Base-by-base conservation (phyloP, 2,797 vertebrate species). In the Micrastur ruficollis region DNA sequence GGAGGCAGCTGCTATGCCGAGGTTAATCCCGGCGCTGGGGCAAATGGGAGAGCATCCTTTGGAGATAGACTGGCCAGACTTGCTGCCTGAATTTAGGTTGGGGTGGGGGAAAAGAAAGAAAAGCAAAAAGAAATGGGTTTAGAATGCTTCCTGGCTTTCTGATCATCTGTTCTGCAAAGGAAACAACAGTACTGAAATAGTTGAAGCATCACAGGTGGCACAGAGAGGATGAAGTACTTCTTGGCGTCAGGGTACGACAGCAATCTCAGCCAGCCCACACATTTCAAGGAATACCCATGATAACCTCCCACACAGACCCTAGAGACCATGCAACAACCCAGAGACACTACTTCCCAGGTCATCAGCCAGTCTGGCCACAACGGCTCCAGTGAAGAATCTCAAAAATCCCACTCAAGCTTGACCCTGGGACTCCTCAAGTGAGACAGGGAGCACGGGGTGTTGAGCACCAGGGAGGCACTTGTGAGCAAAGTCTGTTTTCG, bases 11-110 rank as follows among this genome's bases (percentile, higher is more conserved):
- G 89, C 89, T 1, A 98, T 75, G 6, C 96, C 97, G 1, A 97
- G 16, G 80, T 97, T 91, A 55, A 98, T 82, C 8, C 96, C 97
- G 0, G 50, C 83, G 0, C 53, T 66, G 55, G 97, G 97, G 52
- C 97, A 97, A 79, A 96, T 53, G 19, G 95, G 46, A 12, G 95
- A 86, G 67, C 97, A 98, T 10, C 97, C 97, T 91, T 98, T 98
- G 6, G 95, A 96, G 95, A 98, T 98, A 71, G 96, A 97, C 90
- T 97, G 97, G 29, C 90, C 61, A 1, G 96, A 96, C 27, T 86
- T 92, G 31, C 86, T 8, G 0, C 97, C 97, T 98, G 88, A 11
- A 31, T 38, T 29, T 5, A 16, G 61, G 52, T 61, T 7, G 11
- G 58, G 7, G 47, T 4, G 10, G 4, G 34, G 5, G 34, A 6